phyloP scores from a whole-genome alignment of 2,113 vertebrate species.

The Micronycteris hirsuta region DNA sequence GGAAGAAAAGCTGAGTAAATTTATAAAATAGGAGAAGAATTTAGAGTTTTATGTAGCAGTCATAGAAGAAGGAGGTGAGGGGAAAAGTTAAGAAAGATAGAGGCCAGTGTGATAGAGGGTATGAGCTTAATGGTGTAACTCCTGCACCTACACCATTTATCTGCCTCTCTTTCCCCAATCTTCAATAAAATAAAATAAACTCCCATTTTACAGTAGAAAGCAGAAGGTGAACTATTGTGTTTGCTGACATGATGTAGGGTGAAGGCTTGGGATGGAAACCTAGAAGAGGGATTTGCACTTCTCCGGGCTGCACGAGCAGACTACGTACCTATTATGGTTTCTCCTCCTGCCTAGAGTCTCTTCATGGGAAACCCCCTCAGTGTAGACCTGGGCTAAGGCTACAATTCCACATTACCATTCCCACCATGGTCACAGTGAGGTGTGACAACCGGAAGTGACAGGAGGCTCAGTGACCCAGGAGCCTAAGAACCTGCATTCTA shows the following conservation, averaged over 20 bases:
- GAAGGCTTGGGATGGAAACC: neutral
- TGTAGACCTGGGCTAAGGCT: neutral
- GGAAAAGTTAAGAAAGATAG: neutral
- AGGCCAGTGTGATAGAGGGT: neutral
- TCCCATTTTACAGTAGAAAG: neutral
- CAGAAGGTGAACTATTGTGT: neutral
- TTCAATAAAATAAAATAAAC: neutral
- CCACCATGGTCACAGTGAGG: neutral
- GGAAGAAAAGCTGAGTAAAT: neutral
- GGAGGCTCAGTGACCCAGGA: neutral
- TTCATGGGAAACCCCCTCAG: neutral
- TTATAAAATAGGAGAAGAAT: neutral
- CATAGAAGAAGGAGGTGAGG: neutral
- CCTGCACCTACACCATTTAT: accelerated
- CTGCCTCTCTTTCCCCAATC: accelerated
- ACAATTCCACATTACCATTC: neutral
- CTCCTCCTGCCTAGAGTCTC: neutral
- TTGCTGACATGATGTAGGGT: neutral
- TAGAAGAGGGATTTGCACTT: neutral
- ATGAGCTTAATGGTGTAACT: neutral
- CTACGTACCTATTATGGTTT: neutral
- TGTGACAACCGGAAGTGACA: neutral
- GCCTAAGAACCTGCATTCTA: neutral
- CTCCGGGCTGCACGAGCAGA: neutral
- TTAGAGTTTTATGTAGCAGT: neutral